A percentile compares a stretch with the other conserved stretches of the same genome.
Conservation (phyloP, 2,888 invertebrate species). For the Pachliopta kotzebuea region DNA sequence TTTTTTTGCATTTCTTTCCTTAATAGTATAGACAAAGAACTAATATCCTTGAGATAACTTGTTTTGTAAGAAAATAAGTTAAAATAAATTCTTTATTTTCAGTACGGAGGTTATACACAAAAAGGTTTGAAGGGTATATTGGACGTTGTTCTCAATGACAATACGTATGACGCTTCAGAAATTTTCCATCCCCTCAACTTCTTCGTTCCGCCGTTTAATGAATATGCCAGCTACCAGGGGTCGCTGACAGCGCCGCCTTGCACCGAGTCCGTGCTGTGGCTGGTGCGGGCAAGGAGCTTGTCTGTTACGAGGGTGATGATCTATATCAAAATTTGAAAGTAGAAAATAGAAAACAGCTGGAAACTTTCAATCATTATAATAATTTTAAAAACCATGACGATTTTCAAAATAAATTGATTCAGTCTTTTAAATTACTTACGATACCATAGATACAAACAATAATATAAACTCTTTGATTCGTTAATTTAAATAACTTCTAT, state of each 20-base stretch:
- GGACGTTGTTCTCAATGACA: slow-evolving; percentile 22
- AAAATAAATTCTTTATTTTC: not conserved
- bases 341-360: not conserved
- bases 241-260: slow-evolving; percentile 62
- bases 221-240: slow-evolving; percentile 62
- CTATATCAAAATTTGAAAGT: not conserved
- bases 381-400: no score
- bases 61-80: no score
- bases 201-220: slow-evolving; percentile 53
- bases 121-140: slow-evolving; percentile 46
- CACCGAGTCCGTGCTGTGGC: slow-evolving; percentile 59
- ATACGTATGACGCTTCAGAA: slow-evolving; percentile 31
- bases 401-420: no score
- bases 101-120: slow-evolving; percentile 52
- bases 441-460: no score
- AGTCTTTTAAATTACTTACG: no score
- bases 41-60: not conserved
- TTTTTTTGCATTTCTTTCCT: not conserved
- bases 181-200: slow-evolving; percentile 37
- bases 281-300: slow-evolving; percentile 52
- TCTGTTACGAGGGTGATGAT: slow-evolving; percentile 48
- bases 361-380: not conserved
- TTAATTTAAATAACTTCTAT: no score
- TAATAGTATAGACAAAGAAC: not conserved
- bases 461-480: no score